Percentiles rank a stretch among this genome's conserved stretches.
phyloP scores from a whole-genome alignment of 2,797 vertebrate species.

The Anas bernieri region DNA sequence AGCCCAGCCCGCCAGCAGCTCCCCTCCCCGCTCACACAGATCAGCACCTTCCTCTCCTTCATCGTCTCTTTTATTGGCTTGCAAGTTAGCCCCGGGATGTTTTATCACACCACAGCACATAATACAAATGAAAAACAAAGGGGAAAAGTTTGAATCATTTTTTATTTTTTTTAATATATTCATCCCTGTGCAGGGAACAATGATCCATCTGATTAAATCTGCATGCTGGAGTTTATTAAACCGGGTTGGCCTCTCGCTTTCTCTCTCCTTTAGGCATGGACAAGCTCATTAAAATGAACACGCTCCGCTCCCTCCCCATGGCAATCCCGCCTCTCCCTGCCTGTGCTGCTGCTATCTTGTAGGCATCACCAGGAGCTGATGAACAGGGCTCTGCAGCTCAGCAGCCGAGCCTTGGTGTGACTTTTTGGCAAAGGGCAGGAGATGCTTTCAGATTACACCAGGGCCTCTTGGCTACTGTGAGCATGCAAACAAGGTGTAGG shows the following conservation, averaged over 20 bases:
- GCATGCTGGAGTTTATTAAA: slow-evolving; percentile 74
- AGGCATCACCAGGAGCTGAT: neutral
- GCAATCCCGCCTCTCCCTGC: neutral
- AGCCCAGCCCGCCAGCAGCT: neutral
- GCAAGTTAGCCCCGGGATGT: slow-evolving; percentile 54
- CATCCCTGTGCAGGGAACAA: slow-evolving; percentile 71
- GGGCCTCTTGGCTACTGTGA: neutral
- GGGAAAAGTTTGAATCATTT: slow-evolving; percentile 59
- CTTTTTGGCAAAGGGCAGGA: neutral
- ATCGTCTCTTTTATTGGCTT: slow-evolving; percentile 37
- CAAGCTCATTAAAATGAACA: slow-evolving; percentile 71
- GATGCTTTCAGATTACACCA: neutral
- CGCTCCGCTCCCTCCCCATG: neutral
- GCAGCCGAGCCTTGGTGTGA: neutral
- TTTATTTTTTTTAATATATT: slow-evolving; percentile 69
- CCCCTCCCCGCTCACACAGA: neutral
- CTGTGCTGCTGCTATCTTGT: neutral
- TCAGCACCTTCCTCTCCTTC: slow-evolving; percentile 22
- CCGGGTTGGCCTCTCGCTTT: slow-evolving; percentile 65
- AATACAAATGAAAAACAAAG: slow-evolving; percentile 75
- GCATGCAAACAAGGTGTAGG: accelerated
- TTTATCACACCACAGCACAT: slow-evolving; percentile 60
- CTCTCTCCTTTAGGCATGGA: slow-evolving; percentile 68
- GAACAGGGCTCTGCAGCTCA: neutral
- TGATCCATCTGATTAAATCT: slow-evolving; percentile 75